These are phyloP conservation scores for Neodiprion virginianus DNA, from an alignment of 1,140 invertebrate genomes.

Conservation along the genomic window DNA sequence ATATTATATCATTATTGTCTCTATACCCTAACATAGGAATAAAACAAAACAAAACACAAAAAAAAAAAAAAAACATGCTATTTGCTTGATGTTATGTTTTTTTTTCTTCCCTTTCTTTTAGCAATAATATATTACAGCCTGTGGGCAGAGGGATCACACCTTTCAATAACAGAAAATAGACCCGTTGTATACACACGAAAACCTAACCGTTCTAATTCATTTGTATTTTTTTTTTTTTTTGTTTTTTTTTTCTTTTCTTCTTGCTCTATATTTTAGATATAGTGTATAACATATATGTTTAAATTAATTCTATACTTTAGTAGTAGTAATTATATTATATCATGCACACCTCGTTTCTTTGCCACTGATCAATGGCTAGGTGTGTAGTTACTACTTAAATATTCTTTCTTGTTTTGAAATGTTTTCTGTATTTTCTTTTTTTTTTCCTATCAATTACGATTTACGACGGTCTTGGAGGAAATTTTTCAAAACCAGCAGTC, in stretches of 20 bases:
- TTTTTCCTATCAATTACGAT: not conserved
- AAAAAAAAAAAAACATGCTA: not conserved
- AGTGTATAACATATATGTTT: too few species aligned
- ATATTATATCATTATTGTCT: not conserved
- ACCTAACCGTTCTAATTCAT: not conserved
- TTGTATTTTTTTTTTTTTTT: not conserved
- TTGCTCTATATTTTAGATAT: not conserved
- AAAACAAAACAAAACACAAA: not conserved
- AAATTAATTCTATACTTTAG: not conserved
- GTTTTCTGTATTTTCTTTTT: not conserved
- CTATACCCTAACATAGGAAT: not conserved
- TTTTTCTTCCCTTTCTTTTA: not conserved
- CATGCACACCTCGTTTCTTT: constrained; percentile 5
- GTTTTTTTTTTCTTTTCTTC: not conserved
- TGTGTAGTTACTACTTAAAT: not conserved
- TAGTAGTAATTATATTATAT: constrained; percentile 17
- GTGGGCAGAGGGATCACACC: not conserved
- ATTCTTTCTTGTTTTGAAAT: not conserved
- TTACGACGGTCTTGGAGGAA: not conserved
- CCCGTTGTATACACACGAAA: not conserved
- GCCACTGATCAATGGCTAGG: constrained; percentile 6
- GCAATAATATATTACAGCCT: constrained; percentile 2
- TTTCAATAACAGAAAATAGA: not conserved
- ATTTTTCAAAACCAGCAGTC: not conserved
- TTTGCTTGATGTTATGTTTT: not conserved